Evolutionary conservation across 2,797 vertebrate species (phyloP).

Genomic region (Esox lucius): DNA sequence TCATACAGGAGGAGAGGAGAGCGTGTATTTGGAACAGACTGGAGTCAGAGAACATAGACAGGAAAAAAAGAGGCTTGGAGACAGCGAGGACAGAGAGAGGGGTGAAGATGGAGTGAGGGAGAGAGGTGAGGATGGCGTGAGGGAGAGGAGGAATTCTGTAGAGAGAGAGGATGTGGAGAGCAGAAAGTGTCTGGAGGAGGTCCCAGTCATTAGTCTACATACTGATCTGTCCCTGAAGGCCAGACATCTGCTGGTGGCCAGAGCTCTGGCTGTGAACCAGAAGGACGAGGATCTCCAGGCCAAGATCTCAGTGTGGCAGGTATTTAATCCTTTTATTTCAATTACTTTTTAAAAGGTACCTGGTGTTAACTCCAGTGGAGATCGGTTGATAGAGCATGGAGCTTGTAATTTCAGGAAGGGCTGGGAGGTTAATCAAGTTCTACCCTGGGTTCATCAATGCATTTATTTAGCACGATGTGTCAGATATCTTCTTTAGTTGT

Average conservation of each 20-base stretch:
- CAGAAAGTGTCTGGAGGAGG: constrained; percentile 30
- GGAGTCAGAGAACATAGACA: not conserved
- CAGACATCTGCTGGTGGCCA: constrained; percentile 82
- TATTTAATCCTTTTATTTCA: too few relatives aligned
- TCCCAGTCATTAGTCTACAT: constrained; percentile 67
- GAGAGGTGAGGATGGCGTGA: not conserved
- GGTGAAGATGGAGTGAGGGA: not conserved
- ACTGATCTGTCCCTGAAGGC: constrained; percentile 77
- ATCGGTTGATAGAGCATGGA: too few relatives aligned
- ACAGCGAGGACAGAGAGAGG: not conserved
- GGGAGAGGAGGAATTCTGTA: too few relatives aligned
- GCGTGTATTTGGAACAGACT: not conserved
- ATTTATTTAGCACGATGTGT: too few relatives aligned
- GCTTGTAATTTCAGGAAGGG: too few relatives aligned
- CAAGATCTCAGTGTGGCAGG: constrained; percentile 90
- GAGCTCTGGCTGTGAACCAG: constrained; percentile 81
- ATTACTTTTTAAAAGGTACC: too few relatives aligned
- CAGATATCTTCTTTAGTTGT: too few relatives aligned
- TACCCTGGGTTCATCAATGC: too few relatives aligned
- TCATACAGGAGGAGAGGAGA: not conserved
- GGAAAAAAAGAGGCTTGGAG: not conserved
- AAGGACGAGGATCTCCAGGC: constrained; percentile 74
- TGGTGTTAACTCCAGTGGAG: too few relatives aligned
- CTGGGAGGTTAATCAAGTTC: too few relatives aligned
- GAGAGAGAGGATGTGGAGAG: constrained; percentile 23